Evolutionary conservation across 1,140 invertebrate species (phyloP).

Genomic region (Zaprionus capensis): DNA sequence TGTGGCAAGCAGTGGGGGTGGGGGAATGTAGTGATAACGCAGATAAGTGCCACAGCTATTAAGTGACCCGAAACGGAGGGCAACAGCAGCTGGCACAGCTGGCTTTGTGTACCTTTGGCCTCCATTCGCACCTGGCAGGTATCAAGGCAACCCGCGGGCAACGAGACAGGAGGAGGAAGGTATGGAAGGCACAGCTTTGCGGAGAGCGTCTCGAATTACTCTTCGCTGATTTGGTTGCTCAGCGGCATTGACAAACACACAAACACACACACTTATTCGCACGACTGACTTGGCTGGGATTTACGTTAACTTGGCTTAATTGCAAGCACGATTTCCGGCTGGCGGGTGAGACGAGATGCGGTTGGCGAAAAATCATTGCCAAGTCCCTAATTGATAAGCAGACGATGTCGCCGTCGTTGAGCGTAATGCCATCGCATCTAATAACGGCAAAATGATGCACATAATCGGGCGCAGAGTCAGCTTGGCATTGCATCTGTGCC

Average conservation of each 20-base stretch:
- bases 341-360: not conserved
- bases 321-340: not conserved
- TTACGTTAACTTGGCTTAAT: not conserved
- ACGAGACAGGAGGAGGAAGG: not conserved
- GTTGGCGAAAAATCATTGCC: not conserved
- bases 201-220: not conserved
- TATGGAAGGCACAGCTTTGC: not conserved
- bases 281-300: not conserved
- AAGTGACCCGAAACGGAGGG: conserved; percentile 5
- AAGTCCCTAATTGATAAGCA: conserved; percentile 6
- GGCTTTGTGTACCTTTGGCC: not conserved
- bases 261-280: not conserved
- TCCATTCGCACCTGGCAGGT: conserved; percentile 1
- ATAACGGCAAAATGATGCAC: conserved; percentile 7
- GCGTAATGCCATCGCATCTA: not conserved
- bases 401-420: not conserved
- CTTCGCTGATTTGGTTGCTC: conserved; percentile 1
- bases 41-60: conserved; percentile 7
- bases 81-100: not conserved
- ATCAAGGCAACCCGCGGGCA: not conserved
- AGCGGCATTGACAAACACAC: not conserved
- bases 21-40: not conserved
- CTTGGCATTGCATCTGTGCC: not conserved
- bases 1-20: not conserved
- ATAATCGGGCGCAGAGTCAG: conserved; percentile 3